Percentiles rank a stretch among this genome's conserved stretches.
These are phyloP conservation scores for Galerucella nymphaeae DNA, from an alignment of 2,888 invertebrate genomes.

Conservation along the genomic window DNA sequence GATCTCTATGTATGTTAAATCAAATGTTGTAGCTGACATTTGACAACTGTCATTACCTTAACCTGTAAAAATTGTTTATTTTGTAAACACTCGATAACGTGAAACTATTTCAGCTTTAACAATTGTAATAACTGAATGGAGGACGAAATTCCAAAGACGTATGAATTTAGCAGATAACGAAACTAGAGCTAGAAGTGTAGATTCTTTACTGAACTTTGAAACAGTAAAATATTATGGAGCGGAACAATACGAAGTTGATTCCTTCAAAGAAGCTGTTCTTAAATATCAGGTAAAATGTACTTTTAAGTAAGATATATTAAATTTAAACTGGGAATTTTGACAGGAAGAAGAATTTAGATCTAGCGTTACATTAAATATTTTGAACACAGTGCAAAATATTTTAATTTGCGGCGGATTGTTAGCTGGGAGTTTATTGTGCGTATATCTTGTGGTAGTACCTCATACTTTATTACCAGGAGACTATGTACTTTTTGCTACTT, in stretches of 20 bases:
- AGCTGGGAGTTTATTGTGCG: conserved; percentile 88
- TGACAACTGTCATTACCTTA: too few species aligned
- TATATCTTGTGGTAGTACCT: conserved; percentile 82
- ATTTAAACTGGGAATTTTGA: conserved; percentile 53
- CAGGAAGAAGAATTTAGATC: conserved; percentile 92
- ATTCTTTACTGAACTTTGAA: conserved; percentile 97
- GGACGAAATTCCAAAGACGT: conserved; percentile 92
- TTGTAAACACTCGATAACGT: neutral
- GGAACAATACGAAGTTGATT: conserved; percentile 89
- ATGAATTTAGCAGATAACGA: conserved; percentile 97
- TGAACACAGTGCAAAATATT: conserved; percentile 92
- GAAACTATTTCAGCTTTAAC: conserved; percentile 77
- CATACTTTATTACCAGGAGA: conserved; percentile 87
- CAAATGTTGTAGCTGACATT: too few species aligned
- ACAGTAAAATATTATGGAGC: conserved; percentile 99
- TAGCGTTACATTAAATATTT: conserved; percentile 84
- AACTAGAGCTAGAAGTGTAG: conserved; percentile 90
- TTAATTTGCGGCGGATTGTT: conserved; percentile 89
- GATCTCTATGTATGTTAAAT: too few species aligned
- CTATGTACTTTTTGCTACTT: conserved; percentile 95
- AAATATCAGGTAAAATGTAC: conserved; percentile 78
- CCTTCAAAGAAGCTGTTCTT: conserved; percentile 86
- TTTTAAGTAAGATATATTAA: neutral
- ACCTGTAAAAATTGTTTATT: neutral
- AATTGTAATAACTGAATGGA: conserved; percentile 95